phyloP scores from a whole-genome alignment of 2,113 vertebrate species.

The Eleginops maclovinus region DNA sequence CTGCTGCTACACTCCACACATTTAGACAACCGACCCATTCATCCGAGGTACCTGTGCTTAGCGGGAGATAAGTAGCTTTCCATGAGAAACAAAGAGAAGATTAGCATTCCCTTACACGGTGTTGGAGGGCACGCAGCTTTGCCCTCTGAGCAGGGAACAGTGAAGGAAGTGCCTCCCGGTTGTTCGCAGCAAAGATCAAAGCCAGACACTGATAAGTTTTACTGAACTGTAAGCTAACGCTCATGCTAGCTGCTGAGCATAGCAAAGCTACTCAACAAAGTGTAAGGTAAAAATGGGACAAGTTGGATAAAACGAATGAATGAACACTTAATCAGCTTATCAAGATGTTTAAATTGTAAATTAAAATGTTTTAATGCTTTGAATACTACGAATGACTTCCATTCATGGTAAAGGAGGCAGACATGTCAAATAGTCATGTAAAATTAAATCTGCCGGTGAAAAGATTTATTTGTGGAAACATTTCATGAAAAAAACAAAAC shows the following conservation, averaged over 20 bases:
- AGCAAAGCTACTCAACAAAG: neutral
- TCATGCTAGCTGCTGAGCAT: neutral
- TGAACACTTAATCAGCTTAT: neutral
- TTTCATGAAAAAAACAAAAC: neutral
- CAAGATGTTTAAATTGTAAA: too few relatives aligned
- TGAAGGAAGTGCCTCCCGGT: conserved; percentile 54
- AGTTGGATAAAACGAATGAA: conserved; percentile 16
- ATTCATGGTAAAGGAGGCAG: neutral
- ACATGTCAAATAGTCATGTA: neutral
- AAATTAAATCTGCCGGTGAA: neutral
- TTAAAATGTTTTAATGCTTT: neutral
- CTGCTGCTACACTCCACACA: conserved; percentile 76
- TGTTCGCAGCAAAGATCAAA: conserved; percentile 66
- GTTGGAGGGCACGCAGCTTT: conserved; percentile 74
- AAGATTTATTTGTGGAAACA: neutral
- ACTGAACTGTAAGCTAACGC: conserved; percentile 16
- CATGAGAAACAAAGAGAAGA: conserved; percentile 86
- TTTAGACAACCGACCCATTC: conserved; percentile 90
- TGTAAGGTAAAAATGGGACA: conserved; percentile 3
- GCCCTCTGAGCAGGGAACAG: conserved; percentile 61
- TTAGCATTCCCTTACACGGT: conserved; percentile 86
- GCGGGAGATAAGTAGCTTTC: conserved; percentile 89
- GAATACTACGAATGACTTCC: neutral
- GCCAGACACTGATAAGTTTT: conserved; percentile 58
- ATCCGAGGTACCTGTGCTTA: conserved; percentile 84